phyloP scores from a whole-genome alignment of 2,797 vertebrate genomes.

The Anguilla megastoma region DNA sequence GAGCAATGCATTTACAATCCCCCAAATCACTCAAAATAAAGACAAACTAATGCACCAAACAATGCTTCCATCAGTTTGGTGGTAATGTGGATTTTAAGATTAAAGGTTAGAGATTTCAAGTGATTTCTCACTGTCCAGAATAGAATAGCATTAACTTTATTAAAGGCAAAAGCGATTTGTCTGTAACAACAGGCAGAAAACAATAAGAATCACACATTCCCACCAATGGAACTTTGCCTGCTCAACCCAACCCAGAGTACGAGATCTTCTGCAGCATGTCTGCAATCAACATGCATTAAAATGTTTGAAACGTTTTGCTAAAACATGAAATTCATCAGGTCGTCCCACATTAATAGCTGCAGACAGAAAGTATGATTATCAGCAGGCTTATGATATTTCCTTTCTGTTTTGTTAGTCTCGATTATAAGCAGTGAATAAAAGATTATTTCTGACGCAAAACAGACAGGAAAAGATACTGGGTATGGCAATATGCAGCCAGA shows the following conservation, averaged over 20 bases:
- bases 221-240: background rate
- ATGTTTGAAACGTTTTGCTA: background rate
- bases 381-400: slow-evolving; percentile 7
- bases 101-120: background rate
- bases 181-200: background rate
- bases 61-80: background rate
- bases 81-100: background rate
- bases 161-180: background rate
- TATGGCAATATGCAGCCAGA: background rate
- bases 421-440: slow-evolving; percentile 20
- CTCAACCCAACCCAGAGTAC: background rate
- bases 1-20: slow-evolving; percentile 26
- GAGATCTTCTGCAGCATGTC: background rate
- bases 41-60: background rate
- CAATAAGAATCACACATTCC: background rate
- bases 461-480: slow-evolving; percentile 12
- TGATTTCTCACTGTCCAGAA: background rate
- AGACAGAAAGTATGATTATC: background rate
- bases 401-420: background rate
- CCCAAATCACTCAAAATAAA: background rate
- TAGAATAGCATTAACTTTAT: background rate
- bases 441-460: background rate
- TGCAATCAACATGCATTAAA: background rate
- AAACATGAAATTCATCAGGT: background rate
- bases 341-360: background rate